A percentile compares a stretch with the other conserved stretches of the same genome.
Evolutionary conservation across 2,113 vertebrate genomes (phyloP).

Genomic region (Lepisosteus osseus): DNA sequence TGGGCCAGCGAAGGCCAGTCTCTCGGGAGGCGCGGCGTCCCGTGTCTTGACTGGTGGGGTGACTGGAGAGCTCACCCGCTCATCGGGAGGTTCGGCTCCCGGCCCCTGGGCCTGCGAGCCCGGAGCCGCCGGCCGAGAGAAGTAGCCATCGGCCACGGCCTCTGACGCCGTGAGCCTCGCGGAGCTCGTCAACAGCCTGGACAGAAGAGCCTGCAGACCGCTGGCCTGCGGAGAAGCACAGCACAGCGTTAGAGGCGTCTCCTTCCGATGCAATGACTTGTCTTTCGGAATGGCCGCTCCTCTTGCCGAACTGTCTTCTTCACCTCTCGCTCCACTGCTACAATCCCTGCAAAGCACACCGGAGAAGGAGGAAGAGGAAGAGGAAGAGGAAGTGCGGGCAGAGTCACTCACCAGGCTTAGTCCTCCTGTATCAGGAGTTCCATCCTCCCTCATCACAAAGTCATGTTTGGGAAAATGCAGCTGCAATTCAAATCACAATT

Average conservation of each 20-base stretch:
- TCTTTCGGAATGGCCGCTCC: too few species aligned
- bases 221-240: constrained; percentile 22
- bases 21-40: not conserved
- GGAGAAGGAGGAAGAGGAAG: too few species aligned
- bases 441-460: constrained; percentile 51
- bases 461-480: constrained; percentile 55
- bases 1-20: too few species aligned
- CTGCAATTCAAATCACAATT: constrained; percentile 42
- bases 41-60: not conserved
- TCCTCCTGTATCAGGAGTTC: constrained; percentile 48
- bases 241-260: too few species aligned
- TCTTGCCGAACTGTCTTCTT: too few species aligned
- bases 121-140: not conserved
- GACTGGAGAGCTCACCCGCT: not conserved
- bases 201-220: constrained; percentile 30
- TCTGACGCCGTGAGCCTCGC: constrained; percentile 28
- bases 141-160: constrained; percentile 34
- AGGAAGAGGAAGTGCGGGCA: not conserved
- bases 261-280: too few species aligned
- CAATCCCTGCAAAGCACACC: not conserved
- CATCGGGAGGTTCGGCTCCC: not conserved
- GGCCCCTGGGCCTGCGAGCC: too few species aligned
- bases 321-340: not conserved
- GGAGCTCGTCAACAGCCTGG: constrained; percentile 32
- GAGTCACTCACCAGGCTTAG: constrained; percentile 53